These are phyloP conservation scores for Echeneis naucrates DNA, from an alignment of 2,797 vertebrate genomes.

Conservation along the genomic window DNA sequence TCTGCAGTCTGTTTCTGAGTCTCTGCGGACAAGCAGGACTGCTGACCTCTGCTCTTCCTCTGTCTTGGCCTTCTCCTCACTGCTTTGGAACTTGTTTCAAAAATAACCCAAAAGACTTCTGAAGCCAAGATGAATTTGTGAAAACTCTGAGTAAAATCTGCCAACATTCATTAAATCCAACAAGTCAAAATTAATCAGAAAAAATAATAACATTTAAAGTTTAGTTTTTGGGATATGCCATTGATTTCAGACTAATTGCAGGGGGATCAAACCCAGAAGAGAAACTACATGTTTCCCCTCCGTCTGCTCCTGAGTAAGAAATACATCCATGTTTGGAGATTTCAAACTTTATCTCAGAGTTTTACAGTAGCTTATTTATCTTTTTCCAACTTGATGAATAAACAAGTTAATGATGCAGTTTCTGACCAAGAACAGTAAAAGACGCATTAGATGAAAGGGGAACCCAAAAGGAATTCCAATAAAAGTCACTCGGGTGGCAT, in stretches of 20 bases:
- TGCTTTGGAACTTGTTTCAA: constrained; percentile 30
- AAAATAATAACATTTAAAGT: too few species aligned
- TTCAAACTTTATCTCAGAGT: constrained; percentile 8
- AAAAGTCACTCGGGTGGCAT: constrained; percentile 24
- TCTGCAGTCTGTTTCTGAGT: background rate
- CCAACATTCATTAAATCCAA: background rate
- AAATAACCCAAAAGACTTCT: constrained; percentile 35
- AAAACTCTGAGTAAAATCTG: constrained; percentile 1
- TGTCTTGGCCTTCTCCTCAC: constrained; percentile 20
- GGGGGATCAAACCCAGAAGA: background rate
- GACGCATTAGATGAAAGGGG: constrained; percentile 39
- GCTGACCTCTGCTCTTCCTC: constrained; percentile 51
- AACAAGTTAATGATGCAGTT: constrained; percentile 3
- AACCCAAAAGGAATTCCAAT: constrained; percentile 12
- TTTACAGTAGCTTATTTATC: constrained; percentile 19
- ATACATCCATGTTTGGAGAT: constrained; percentile 40
- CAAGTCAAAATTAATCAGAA: constrained; percentile 8
- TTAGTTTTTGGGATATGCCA: background rate
- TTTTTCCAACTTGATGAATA: background rate
- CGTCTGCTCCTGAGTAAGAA: background rate
- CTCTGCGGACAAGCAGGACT: constrained; percentile 50
- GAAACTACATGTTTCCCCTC: background rate
- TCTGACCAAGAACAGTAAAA: constrained; percentile 18
- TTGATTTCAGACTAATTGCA: background rate
- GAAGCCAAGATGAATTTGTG: constrained; percentile 21